Percentiles rank a stretch among this genome's conserved stretches.
Evolutionary conservation across 2,888 invertebrate species (phyloP).

Genomic region (Drosophila macrospina): DNA sequence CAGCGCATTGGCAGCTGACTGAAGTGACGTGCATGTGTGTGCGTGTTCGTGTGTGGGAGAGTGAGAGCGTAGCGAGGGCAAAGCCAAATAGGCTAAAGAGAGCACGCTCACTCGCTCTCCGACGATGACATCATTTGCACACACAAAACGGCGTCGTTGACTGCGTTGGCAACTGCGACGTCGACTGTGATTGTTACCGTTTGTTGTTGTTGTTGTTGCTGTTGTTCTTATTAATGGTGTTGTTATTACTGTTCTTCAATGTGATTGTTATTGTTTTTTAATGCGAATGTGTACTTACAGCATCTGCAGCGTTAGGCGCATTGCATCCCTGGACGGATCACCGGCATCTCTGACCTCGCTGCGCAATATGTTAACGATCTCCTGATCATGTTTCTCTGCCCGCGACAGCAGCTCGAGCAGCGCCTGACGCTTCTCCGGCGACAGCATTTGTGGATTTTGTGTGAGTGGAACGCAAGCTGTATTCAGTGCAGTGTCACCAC

Average conservation of each 20-base stretch:
- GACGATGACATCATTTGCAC: constrained; percentile 71
- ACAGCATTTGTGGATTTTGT: constrained; percentile 49
- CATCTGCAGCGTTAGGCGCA: constrained; percentile 49
- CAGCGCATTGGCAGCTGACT: constrained; percentile 65
- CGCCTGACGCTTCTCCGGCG: constrained; percentile 39
- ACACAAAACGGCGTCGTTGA: constrained; percentile 20
- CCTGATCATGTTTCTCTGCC: constrained; percentile 45
- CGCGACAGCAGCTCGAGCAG: constrained; percentile 50
- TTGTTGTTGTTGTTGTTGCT: background rate
- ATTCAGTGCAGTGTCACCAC: background rate
- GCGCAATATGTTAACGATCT: constrained; percentile 47
- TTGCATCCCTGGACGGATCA: constrained; percentile 32
- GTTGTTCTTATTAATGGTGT: constrained; percentile 1
- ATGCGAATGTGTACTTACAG: constrained; percentile 56
- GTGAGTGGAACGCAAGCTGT: constrained; percentile 42
- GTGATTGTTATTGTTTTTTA: too few relatives aligned
- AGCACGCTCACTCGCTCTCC: constrained; percentile 2
- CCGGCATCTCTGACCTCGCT: constrained; percentile 15
- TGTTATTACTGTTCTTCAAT: too few relatives aligned
- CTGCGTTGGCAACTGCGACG: constrained; percentile 10
- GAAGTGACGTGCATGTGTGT: constrained; percentile 1
- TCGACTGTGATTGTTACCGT: constrained; percentile 8
- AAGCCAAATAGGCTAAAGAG: constrained; percentile 11
- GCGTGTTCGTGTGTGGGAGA: constrained; percentile 5
- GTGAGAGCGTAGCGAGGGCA: constrained; percentile 6